Conservation (phyloP, 2,888 invertebrate genomes). For the Salticus scenicus region DNA sequence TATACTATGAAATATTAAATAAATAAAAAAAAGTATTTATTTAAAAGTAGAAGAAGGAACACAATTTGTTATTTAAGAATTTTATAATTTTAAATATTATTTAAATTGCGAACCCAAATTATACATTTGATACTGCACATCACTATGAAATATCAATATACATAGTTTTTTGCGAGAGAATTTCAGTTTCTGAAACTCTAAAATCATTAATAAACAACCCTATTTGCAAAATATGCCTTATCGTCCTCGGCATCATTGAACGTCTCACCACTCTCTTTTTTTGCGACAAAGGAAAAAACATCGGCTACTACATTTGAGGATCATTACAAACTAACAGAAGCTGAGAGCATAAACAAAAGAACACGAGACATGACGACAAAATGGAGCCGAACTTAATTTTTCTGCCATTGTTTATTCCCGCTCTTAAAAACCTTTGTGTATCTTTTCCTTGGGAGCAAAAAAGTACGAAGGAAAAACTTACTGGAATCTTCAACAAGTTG, state of each 20-base stretch:
- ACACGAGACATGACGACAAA: conserved; percentile 48
- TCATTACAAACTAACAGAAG: conserved; percentile 54
- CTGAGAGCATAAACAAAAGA: conserved; percentile 44
- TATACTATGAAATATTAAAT: too few relatives aligned
- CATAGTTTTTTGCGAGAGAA: too few relatives aligned
- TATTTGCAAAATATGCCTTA: background rate
- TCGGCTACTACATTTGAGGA: conserved; percentile 32
- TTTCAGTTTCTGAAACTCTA: background rate
- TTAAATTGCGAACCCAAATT: too few relatives aligned
- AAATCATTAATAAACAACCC: background rate
- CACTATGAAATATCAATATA: too few relatives aligned
- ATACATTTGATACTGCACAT: too few relatives aligned
- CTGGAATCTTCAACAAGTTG: conserved; percentile 61
- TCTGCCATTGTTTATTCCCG: conserved; percentile 42
- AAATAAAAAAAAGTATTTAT: too few relatives aligned
- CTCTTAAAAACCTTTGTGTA: conserved; percentile 49
- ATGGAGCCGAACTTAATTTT: conserved; percentile 53
- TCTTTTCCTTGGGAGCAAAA: background rate
- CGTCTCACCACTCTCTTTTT: background rate
- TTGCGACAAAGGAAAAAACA: background rate
- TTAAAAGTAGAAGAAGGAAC: too few relatives aligned
- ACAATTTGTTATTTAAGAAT: too few relatives aligned
- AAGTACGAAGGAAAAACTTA: conserved; percentile 8
- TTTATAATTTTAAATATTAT: too few relatives aligned
- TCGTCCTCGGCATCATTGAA: background rate